A percentile compares a stretch with the other conserved stretches of the same genome.
phyloP scores from a whole-genome alignment of 1,140 invertebrate genomes.

The Penaeus indicus region DNA sequence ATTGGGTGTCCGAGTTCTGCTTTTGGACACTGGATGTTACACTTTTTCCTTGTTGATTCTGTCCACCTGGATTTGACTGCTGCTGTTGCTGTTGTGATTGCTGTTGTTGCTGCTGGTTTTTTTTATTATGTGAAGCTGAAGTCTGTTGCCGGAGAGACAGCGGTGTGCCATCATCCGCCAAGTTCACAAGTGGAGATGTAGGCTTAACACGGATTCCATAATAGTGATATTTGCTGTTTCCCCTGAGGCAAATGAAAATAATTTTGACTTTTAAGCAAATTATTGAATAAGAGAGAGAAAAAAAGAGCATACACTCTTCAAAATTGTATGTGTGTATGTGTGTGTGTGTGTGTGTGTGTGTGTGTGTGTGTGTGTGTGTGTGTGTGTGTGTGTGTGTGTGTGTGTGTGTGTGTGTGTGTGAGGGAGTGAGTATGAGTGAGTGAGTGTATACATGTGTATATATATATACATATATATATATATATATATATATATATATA shows the following conservation, averaged over 20 bases:
- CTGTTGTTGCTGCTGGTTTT: constrained; percentile 63
- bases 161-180: constrained; percentile 73
- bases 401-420: too few species aligned
- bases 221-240: constrained; percentile 99
- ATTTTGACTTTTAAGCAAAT: too few species aligned
- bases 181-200: constrained; percentile 80
- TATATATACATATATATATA: too few species aligned
- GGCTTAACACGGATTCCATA: constrained; percentile 98
- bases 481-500: too few species aligned
- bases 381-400: too few species aligned
- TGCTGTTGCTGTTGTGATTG: not conserved
- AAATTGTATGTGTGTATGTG: too few species aligned
- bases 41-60: constrained; percentile 33
- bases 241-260: constrained; percentile 75
- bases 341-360: too few species aligned
- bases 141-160: constrained; percentile 71
- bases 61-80: constrained; percentile 67
- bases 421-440: too few species aligned
- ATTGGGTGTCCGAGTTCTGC: constrained; percentile 68
- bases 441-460: too few species aligned
- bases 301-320: too few species aligned
- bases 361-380: too few species aligned
- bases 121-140: constrained; percentile 66
- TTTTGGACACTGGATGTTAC: constrained; percentile 32
- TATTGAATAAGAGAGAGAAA: too few species aligned